Conservation (phyloP, 2,888 invertebrate species). For the Pantelozetes paolii region DNA sequence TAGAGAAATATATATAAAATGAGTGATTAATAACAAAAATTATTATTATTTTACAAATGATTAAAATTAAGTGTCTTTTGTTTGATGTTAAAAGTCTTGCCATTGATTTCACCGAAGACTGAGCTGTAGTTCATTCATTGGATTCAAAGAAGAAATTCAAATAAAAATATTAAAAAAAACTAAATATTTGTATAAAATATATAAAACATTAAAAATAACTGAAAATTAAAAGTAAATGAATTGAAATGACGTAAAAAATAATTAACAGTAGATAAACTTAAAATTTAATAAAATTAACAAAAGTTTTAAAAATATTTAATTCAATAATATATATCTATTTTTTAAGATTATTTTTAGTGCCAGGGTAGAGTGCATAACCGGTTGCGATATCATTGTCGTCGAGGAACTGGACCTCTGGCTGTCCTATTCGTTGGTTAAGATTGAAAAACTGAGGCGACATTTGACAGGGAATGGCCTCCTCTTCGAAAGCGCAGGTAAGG, state of each 20-base stretch:
- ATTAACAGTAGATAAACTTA: no score
- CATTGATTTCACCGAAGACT: neutral
- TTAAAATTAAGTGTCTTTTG: neutral
- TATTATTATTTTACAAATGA: neutral
- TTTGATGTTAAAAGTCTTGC: neutral
- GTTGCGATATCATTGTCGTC: constrained; percentile 25
- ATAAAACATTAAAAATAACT: no score
- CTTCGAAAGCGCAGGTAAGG: constrained; percentile 48
- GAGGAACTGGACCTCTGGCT: constrained; percentile 25
- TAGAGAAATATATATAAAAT: neutral
- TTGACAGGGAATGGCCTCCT: constrained; percentile 48
- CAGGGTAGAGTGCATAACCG: constrained; percentile 3
- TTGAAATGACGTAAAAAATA: no score
- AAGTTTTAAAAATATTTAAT: neutral
- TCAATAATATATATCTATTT: neutral
- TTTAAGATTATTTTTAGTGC: neutral
- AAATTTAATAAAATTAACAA: no score
- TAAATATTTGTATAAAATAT: no score
- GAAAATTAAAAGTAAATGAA: no score
- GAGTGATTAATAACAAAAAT: neutral
- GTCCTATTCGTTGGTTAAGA: constrained; percentile 48
- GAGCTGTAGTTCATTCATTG: constrained; percentile 7
- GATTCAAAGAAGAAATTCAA: no score
- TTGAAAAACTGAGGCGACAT: constrained; percentile 48
- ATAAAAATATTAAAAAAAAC: no score